These are phyloP conservation scores for Pachypanchax playfairii DNA, from an alignment of 2,113 vertebrate genomes.

Conservation along the genomic window DNA sequence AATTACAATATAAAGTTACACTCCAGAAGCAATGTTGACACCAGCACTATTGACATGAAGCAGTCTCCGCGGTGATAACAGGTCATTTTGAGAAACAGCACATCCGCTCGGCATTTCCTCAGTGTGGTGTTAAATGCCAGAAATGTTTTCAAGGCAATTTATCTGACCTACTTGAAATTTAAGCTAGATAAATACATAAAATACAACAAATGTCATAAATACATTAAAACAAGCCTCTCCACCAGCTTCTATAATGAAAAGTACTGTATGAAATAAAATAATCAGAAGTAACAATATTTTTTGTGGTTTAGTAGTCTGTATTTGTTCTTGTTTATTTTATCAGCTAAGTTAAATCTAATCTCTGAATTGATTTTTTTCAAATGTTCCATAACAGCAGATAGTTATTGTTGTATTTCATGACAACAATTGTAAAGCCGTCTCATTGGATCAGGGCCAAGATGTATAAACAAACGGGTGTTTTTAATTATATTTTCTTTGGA, in stretches of 20 bases:
- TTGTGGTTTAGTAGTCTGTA: too few relatives aligned
- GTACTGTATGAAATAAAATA: too few relatives aligned
- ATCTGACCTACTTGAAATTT: slow-evolving; percentile 2
- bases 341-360: background rate
- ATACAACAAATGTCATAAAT: too few relatives aligned
- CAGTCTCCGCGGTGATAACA: slow-evolving; percentile 19
- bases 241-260: background rate
- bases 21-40: slow-evolving; percentile 44
- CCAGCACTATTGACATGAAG: slow-evolving; percentile 37
- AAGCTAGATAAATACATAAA: background rate
- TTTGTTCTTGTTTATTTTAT: background rate
- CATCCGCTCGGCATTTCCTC: slow-evolving; percentile 5
- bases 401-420: too few relatives aligned
- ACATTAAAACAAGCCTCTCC: background rate
- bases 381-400: too few relatives aligned
- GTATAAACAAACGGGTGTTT: background rate
- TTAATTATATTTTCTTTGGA: too few relatives aligned
- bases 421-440: too few relatives aligned
- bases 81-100: slow-evolving; percentile 1
- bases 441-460: background rate
- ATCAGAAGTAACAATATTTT: too few relatives aligned
- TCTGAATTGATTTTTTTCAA: background rate
- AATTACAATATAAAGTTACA: slow-evolving; percentile 34
- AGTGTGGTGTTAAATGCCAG: slow-evolving; percentile 7
- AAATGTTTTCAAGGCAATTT: background rate